These are phyloP conservation scores for Bombus ignitus DNA, from an alignment of 1,140 invertebrate genomes.

Conservation along the genomic window DNA sequence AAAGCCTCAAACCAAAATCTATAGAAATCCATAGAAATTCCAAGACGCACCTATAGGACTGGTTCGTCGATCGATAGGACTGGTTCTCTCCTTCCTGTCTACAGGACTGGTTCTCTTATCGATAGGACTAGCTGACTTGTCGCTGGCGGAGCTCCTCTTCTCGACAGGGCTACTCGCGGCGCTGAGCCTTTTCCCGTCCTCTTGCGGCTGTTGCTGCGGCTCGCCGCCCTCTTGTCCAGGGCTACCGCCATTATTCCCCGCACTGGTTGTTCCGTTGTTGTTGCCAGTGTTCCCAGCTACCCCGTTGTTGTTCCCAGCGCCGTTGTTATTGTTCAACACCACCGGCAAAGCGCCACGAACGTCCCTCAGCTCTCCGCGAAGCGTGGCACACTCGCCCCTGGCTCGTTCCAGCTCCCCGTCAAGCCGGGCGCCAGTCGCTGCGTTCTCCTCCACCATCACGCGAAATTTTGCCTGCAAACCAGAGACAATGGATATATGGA, in stretches of 20 bases:
- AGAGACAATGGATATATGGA: slow-evolving; percentile 22
- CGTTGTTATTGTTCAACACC: slow-evolving; percentile 66
- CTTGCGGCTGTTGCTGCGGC: slow-evolving; percentile 63
- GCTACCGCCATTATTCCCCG: slow-evolving; percentile 43
- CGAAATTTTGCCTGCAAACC: slow-evolving; percentile 85
- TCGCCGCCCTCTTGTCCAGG: slow-evolving; percentile 68
- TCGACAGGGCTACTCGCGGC: slow-evolving; percentile 79
- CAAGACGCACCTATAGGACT: slow-evolving; percentile 75
- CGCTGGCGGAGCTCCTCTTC: slow-evolving; percentile 79
- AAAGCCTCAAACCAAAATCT: too few relatives aligned
- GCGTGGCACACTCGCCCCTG: slow-evolving; percentile 84
- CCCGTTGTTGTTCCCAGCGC: slow-evolving; percentile 41
- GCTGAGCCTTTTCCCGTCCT: slow-evolving; percentile 77
- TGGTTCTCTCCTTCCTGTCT: slow-evolving; percentile 76
- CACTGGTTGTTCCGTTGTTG: slow-evolving; percentile 57
- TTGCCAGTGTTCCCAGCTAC: slow-evolving; percentile 60
- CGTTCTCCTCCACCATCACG: slow-evolving; percentile 89
- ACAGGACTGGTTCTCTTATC: slow-evolving; percentile 77
- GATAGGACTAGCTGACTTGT: slow-evolving; percentile 79
- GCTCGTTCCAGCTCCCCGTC: slow-evolving; percentile 86
- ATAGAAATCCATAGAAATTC: not conserved
- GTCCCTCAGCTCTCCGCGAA: slow-evolving; percentile 84
- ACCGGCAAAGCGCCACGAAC: slow-evolving; percentile 76
- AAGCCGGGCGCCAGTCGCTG: slow-evolving; percentile 85
- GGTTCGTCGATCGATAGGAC: slow-evolving; percentile 74